Percentiles rank a stretch among this genome's conserved stretches.
phyloP scores from a whole-genome alignment of 2,113 vertebrate genomes.

The Larimichthys crocea region DNA sequence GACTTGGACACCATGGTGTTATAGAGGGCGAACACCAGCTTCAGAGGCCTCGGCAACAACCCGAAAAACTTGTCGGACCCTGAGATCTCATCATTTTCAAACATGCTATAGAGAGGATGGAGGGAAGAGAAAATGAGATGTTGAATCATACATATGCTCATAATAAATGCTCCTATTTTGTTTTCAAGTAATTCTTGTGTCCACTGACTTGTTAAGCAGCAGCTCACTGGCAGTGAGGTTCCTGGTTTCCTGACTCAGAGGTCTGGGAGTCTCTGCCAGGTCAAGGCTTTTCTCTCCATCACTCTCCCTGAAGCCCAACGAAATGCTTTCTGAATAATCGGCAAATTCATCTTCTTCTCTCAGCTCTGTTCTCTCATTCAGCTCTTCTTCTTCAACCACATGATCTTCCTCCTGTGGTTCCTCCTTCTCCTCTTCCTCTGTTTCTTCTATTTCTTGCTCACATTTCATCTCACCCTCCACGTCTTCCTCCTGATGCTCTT shows the following conservation, averaged over 20 bases:
- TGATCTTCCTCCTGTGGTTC: background rate
- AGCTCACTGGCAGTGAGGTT: conserved; percentile 81
- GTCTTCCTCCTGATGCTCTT: conserved; percentile 23
- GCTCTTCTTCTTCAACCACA: conserved; percentile 26
- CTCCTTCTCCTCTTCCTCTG: conserved; percentile 21
- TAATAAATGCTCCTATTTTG: background rate
- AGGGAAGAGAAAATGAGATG: background rate
- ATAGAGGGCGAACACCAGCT: conserved; percentile 80
- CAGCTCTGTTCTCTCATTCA: background rate
- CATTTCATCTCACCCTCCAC: background rate
- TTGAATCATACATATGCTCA: background rate
- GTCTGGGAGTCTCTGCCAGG: conserved; percentile 54
- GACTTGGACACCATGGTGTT: conserved; percentile 78
- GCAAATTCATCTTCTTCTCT: conserved; percentile 28
- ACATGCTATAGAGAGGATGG: conserved; percentile 62
- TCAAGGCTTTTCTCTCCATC: conserved; percentile 62
- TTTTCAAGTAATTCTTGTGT: background rate
- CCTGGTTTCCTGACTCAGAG: conserved; percentile 73
- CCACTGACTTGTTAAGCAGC: conserved; percentile 84
- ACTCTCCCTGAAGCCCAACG: conserved; percentile 35
- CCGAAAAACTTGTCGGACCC: conserved; percentile 79
- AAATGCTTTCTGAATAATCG: conserved; percentile 49
- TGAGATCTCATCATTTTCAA: conserved; percentile 77
- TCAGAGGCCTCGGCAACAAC: conserved; percentile 68
- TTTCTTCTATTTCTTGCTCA: background rate